Conservation (phyloP, 1,140 invertebrate genomes). For the Platyscapa corneri region DNA sequence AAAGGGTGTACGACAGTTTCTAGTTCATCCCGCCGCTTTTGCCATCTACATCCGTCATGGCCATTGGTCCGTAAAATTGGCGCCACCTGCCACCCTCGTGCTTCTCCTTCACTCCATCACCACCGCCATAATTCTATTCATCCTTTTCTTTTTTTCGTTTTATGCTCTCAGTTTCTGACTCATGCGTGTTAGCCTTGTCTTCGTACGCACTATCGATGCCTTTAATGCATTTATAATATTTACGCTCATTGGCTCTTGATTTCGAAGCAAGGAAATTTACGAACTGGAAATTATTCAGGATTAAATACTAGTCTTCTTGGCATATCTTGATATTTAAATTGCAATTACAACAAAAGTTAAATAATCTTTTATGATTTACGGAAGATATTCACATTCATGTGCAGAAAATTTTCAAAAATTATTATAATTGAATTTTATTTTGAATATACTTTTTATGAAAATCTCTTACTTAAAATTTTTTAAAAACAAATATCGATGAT, state of each 20-base stretch:
- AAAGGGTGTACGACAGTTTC: neutral
- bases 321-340: neutral
- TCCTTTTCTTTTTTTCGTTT: neutral
- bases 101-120: neutral
- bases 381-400: no score
- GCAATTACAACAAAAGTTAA: neutral
- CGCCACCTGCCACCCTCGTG: constrained; percentile 73
- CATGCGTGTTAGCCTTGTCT: constrained; percentile 56
- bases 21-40: constrained; percentile 18
- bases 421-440: no score
- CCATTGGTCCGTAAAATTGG: constrained; percentile 74
- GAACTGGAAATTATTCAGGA: constrained; percentile 60
- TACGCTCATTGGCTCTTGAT: constrained; percentile 68
- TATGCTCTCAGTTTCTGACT: neutral
- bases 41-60: constrained; percentile 71
- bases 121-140: neutral
- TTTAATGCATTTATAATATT: constrained; percentile 74
- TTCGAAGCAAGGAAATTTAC: constrained; percentile 43
- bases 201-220: constrained; percentile 49
- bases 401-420: no score
- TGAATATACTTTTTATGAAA: no score
- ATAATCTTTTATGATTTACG: neutral
- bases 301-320: constrained; percentile 18
- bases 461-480: no score
- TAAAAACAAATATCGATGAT: no score